Evolutionary conservation across 2,797 vertebrate species (phyloP), one percentile per base, ranked within the genome.

Genomic region (Amblyopsis hoosieri): DNA sequence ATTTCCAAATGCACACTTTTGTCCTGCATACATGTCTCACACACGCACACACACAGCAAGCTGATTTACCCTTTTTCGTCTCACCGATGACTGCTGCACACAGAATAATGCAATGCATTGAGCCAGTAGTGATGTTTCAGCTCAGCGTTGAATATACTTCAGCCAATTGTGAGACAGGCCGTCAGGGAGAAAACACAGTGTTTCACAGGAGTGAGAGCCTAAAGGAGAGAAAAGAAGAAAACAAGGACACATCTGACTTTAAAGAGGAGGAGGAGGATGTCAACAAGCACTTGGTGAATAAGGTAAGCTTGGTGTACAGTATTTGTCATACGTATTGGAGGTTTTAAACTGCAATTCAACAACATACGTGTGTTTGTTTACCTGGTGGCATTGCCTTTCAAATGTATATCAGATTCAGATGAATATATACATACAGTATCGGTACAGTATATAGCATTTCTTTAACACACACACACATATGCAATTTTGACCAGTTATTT

Each of bases 211-310:
- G 75, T 57, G 76, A 81, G 73, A 76, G 62, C 67, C 69, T 59
- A 15, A n/a, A 52, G 2, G 47, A 82, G 76, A 83, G 69, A 66
- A 71, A 80, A 70, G 80, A 79, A 76, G 74, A 64, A 62, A 58
- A 67, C 62, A 67, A 73, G 56, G 71, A 83, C 80, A 94, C 93
- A 94, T 86, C 85, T 70, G 79, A 86, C 72, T 91, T 91, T 59
- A 80, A 89, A 58, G 87, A 88, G 60, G 89, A 88, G 80, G 87
- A 88, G 60, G 89, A 88, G 80, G 86, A 89, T 69, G 78, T 93
- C 75, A 87, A 93, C 74, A 79, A 77, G 46, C 87, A 89, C 84
- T 85, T 93, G 9, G 87, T 87, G 76, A 90, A 83, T 68, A 90
- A 92, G 92, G 93, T 92, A 89, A 66, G 76, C 71, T 54, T 60